A percentile compares a stretch with the other conserved stretches of the same genome.
Conservation (phyloP, 1,140 invertebrate genomes). For the Temnothorax curvispinosus region DNA sequence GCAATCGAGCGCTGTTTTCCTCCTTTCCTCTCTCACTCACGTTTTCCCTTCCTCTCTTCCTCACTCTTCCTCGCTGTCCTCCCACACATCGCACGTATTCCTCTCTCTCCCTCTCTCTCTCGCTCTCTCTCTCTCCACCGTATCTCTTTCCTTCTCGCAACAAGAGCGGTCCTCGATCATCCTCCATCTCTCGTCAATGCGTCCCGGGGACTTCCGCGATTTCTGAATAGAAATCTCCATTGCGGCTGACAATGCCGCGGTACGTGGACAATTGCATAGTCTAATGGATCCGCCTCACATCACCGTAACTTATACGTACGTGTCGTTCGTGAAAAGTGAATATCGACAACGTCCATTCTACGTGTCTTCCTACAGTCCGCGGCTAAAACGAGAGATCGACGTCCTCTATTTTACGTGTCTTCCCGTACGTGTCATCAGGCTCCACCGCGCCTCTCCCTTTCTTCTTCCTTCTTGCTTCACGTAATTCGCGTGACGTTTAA, state of each 20-base stretch:
- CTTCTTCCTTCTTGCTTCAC: constrained; percentile 67
- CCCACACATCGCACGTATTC: neutral
- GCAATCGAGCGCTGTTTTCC: neutral
- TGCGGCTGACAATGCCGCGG: constrained; percentile 71
- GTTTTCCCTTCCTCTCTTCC: neutral
- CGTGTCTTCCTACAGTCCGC: constrained; percentile 70
- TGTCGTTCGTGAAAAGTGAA: constrained; percentile 74
- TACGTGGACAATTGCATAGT: constrained; percentile 75
- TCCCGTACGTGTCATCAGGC: constrained; percentile 70
- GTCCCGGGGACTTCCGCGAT: constrained; percentile 72
- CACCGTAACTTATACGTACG: constrained; percentile 75
- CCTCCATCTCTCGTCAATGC: constrained; percentile 73
- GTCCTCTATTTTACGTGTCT: constrained; percentile 73
- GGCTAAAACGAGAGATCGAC: constrained; percentile 72
- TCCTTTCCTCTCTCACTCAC: neutral
- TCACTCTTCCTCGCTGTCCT: constrained; percentile 3
- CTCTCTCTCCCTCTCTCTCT: neutral
- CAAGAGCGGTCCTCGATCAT: constrained; percentile 74
- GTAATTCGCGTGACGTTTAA: constrained; percentile 58
- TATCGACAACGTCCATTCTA: constrained; percentile 75
- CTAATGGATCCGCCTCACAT: constrained; percentile 74
- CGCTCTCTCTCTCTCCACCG: constrained; percentile 18
- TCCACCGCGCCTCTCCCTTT: constrained; percentile 69
- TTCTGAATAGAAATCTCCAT: constrained; percentile 74
- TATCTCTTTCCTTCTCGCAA: constrained; percentile 73